Evolutionary conservation across 2,113 vertebrate species (phyloP), one percentile per base, ranked within the genome.

Genomic region (Castor canadensis): DNA sequence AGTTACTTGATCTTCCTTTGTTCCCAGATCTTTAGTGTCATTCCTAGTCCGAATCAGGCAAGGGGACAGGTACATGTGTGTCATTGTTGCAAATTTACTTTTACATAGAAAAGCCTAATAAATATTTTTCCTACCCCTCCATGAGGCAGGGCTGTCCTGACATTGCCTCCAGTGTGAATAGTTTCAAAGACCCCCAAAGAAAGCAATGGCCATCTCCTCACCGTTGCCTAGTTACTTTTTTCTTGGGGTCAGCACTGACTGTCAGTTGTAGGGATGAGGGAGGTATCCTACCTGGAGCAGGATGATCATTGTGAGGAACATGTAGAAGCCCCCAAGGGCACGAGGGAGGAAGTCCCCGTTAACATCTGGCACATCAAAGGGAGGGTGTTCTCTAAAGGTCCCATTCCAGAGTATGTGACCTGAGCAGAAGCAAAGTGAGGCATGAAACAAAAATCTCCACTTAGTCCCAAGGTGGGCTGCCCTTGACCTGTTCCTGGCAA

Each of bases 231-330:
- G 47, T 56, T 20, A 47, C 67, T 52, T 71, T 32, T 81, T 87
- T 73, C 60, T 60, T 58, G 80, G 22, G 35, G 20, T 2, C 54
- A 58, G 35, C 45, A 64, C 16, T 62, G 15, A 35, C 7, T 49
- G 85, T 79, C 58, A 87, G 30, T 38, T 72, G 19, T 11, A 26
- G 32, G 22, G 30, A 8, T 30, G 52, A 30, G 64, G 38, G 47
- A 40, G 58, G 11, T 62, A 16, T 92, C 96, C 97, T 98, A 99
- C 99, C 99, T 99, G 99, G 80, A 99, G 98, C 64, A 99, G 98
- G 97, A 99, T 99, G 98, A 99, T 99, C 99, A 99, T 99, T 22
- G 99, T 99, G 97, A 99, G 98, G 96, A 99, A 99, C 98, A 98
- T 99, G 97, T 99, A 99, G 98, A 99, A 99, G 80, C 99, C 98